Evolutionary conservation across 2,113 vertebrate species (phyloP).

Genomic region (Boleophthalmus pectinirostris): DNA sequence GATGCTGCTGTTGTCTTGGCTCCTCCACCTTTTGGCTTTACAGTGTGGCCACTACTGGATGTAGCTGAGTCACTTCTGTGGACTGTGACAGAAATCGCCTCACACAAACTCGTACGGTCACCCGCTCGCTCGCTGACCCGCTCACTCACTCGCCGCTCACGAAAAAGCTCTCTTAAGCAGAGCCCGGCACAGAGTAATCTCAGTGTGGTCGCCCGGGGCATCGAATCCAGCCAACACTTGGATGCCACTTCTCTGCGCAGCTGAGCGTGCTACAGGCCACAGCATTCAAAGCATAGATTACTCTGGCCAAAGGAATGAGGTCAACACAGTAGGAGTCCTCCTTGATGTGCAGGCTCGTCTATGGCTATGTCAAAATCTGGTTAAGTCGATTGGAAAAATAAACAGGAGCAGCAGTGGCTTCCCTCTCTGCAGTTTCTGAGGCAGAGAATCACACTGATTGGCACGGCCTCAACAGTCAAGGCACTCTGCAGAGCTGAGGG

Average conservation of each 20-base stretch:
- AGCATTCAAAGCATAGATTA: conserved; percentile 68
- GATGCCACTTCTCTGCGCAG: conserved; percentile 49
- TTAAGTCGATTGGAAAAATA: conserved; percentile 54
- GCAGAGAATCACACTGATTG: conserved; percentile 32
- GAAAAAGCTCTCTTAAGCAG: conserved; percentile 29
- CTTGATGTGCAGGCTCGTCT: conserved; percentile 49
- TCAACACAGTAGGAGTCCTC: conserved; percentile 64
- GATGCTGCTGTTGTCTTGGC: conserved; percentile 14
- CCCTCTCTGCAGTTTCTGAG: conserved; percentile 33
- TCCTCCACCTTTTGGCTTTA: conserved; percentile 8
- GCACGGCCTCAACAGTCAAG: conserved; percentile 35
- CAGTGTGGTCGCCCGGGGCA: conserved; percentile 39
- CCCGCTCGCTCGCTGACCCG: conserved; percentile 39
- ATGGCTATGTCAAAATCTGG: conserved; percentile 50
- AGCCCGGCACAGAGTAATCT: conserved; percentile 42
- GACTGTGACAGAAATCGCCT: conserved; percentile 32
- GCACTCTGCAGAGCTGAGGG: conserved; percentile 29
- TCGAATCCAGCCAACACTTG: conserved; percentile 45
- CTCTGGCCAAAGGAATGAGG: conserved; percentile 67
- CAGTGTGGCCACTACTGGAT: background rate
- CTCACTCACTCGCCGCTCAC: conserved; percentile 40
- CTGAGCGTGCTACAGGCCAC: conserved; percentile 37
- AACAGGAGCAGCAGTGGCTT: conserved; percentile 41
- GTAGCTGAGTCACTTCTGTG: conserved; percentile 57
- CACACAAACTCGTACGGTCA: conserved; percentile 28